These are phyloP conservation scores for Trichonephila clavata DNA, from an alignment of 1,140 invertebrate genomes.

Conservation along the genomic window DNA sequence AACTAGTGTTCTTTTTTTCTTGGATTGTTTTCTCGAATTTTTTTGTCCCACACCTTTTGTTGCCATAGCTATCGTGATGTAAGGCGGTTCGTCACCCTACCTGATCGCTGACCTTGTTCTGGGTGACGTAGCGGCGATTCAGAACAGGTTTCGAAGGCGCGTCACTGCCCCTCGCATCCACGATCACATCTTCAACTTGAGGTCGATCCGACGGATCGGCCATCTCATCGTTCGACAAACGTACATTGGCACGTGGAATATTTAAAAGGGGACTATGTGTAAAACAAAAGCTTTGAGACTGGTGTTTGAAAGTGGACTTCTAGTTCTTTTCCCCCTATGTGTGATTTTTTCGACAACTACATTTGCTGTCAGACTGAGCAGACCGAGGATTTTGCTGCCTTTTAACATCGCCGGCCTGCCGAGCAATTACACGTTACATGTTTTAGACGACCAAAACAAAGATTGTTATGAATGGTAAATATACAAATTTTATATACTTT, in stretches of 20 bases:
- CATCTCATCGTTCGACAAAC: background rate
- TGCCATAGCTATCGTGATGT: background rate
- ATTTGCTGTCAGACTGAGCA: conserved; percentile 84
- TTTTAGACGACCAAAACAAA: background rate
- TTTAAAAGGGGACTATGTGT: background rate
- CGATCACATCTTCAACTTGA: background rate
- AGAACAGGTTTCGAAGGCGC: conserved; percentile 40
- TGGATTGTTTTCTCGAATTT: too few species aligned
- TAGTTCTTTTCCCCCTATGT: background rate
- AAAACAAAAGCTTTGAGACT: background rate
- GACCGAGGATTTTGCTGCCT: conserved; percentile 92
- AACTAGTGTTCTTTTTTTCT: too few species aligned
- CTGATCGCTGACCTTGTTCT: conserved; percentile 1
- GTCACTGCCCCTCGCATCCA: background rate
- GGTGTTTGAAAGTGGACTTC: too few species aligned
- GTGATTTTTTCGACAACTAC: background rate
- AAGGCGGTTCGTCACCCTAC: background rate
- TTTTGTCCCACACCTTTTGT: background rate
- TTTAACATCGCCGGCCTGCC: conserved; percentile 82
- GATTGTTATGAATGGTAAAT: conserved; percentile 23
- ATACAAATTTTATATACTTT: background rate
- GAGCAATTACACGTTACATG: background rate
- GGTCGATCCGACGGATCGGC: background rate
- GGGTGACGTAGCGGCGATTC: background rate
- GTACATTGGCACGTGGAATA: background rate